Evolutionary conservation across 2,113 vertebrate genomes (phyloP), one percentile per base, ranked within the genome.

Genomic region (Nettapus auritus): DNA sequence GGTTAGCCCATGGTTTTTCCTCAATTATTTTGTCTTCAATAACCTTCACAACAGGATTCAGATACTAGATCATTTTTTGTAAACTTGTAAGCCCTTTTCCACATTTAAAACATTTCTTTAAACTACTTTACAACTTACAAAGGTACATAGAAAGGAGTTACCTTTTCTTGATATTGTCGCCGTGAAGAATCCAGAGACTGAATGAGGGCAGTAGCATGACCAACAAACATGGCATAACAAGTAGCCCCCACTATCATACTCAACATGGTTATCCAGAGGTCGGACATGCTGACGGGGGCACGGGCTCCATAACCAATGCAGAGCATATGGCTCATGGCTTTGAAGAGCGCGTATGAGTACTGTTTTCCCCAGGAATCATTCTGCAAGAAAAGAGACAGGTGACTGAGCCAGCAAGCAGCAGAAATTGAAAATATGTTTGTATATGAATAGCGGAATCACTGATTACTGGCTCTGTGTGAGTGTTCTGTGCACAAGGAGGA

Each of bases 291-390:
- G 94, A 99, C 99, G 0, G 99, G 99, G 8, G 99, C 99, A 1
- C 99, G 98, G 68, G 99, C 99, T 6, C 99, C 99, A 3, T 99
- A 99, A 22, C 99, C 99, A 28, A 99, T 99, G 95, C 99, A 99
- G 60, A 99, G 98, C 99, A 99, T 99, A 91, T 99, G 99, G 97
- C 99, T 99, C 99, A 99, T 99, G 46, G 99, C 99, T 98, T 99
- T 99, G 98, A 99, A 99, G 96, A 99, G 99, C 23, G 99, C 99
- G 1, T 99, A 99, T 0, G 99, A 99, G 92, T 99, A 99, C 96
- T 99, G 99, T 97, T 99, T 99, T 91, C 99, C 99, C 99, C 99
- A 99, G 78, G 99, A 99, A 85, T 99, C 99, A 0, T 99, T 99
- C 99, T 99, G 98, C 50, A 98, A 97, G 62, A 95, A 82, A 95